A percentile compares a stretch with the other conserved stretches of the same genome.
Evolutionary conservation across 2,888 invertebrate genomes (phyloP).

Genomic region (Cephonodes hylas): DNA sequence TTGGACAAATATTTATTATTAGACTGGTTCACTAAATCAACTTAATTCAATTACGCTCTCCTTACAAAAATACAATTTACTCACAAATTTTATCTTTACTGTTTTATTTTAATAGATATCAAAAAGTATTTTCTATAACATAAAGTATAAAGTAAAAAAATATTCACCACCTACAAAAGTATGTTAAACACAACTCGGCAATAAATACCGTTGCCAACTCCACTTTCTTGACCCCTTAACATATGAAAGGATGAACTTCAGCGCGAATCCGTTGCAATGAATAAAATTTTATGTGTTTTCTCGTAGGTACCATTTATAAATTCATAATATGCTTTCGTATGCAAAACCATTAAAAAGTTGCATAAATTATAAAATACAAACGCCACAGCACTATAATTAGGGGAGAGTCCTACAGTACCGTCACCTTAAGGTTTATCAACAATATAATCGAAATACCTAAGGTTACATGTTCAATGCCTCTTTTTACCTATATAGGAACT

Average conservation of each 20-base stretch:
- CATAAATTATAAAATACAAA: slow-evolving; percentile 4
- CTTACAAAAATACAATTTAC: too few species aligned
- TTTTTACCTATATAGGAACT: too few species aligned
- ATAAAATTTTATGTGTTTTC: slow-evolving; percentile 9
- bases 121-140: neutral
- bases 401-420: too few species aligned
- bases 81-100: too few species aligned
- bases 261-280: neutral
- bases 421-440: too few species aligned
- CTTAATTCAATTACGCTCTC: too few species aligned
- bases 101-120: neutral
- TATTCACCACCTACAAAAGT: neutral
- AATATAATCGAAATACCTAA: too few species aligned
- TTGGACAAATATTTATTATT: too few species aligned
- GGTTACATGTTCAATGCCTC: too few species aligned
- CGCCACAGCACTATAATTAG: slow-evolving; percentile 3
- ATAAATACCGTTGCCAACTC: slow-evolving; percentile 1
- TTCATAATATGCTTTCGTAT: slow-evolving; percentile 5
- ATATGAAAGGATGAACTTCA: slow-evolving; percentile 7
- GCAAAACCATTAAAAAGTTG: neutral
- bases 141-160: neutral
- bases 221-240: slow-evolving; percentile 6
- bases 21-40: too few species aligned
- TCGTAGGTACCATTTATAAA: slow-evolving; percentile 2
- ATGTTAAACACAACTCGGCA: neutral